Conservation (phyloP, 2,888 invertebrate genomes). For the Micoletzkya japonica region DNA sequence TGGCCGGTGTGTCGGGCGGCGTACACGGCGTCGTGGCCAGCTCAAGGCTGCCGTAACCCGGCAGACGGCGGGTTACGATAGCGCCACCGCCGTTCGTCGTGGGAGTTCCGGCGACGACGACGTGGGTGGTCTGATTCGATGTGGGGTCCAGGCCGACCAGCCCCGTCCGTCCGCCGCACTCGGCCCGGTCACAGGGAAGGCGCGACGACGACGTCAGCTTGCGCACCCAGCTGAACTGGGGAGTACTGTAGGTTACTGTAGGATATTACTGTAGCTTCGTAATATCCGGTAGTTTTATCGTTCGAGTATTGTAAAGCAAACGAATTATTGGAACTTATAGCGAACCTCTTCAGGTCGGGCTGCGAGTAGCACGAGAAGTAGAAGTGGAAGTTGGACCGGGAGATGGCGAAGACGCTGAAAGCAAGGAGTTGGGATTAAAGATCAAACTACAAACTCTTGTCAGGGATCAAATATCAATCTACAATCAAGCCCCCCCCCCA, state of each 20-base stretch:
- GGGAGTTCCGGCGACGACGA: slow-evolving; percentile 1
- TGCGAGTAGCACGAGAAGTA: slow-evolving; percentile 47
- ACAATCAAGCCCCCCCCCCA: not conserved
- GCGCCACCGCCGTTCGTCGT: not conserved
- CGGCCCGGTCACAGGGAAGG: slow-evolving; percentile 23
- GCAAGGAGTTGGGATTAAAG: not conserved
- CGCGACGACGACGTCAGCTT: slow-evolving; percentile 8
- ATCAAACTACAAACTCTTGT: not conserved
- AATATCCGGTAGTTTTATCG: not conserved
- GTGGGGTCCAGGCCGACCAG: not conserved
- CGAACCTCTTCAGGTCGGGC: slow-evolving; percentile 44
- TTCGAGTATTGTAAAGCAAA: not conserved
- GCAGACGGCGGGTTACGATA: too few relatives aligned
- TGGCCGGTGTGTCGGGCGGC: slow-evolving; percentile 22
- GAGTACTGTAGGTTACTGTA: not conserved
- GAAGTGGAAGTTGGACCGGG: slow-evolving; percentile 39
- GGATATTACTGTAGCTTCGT: not conserved
- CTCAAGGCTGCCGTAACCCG: too few relatives aligned
- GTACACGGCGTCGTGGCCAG: slow-evolving; percentile 19
- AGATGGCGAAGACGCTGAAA: slow-evolving; percentile 50
- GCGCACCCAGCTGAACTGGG: slow-evolving; percentile 22
- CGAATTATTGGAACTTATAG: not conserved
- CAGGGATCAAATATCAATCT: not conserved
- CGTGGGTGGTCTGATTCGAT: slow-evolving; percentile 3
- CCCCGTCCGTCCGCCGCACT: slow-evolving; percentile 11